Evolutionary conservation across 2,888 invertebrate genomes (phyloP).

Genomic region (Macrosiphum euphorbiae): DNA sequence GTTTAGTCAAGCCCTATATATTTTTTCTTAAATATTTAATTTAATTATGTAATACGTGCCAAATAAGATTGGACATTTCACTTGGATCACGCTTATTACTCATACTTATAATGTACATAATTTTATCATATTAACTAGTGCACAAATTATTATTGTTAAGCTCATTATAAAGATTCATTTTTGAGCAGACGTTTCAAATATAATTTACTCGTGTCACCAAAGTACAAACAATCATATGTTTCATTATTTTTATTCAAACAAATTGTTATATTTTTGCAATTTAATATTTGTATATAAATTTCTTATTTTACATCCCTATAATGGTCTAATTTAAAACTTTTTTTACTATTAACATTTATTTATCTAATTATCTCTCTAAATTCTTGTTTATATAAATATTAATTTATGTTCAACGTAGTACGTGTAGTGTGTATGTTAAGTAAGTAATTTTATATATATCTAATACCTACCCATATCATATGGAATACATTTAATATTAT

Average conservation of each 20-base stretch:
- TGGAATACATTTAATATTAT: not conserved
- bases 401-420: not conserved
- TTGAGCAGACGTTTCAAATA: not conserved
- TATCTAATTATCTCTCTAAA: not conserved
- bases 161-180: not conserved
- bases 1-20: no score
- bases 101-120: not conserved
- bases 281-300: not conserved
- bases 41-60: not conserved
- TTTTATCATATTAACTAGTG: conserved; percentile 14
- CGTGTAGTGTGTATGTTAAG: not conserved
- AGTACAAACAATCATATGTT: not conserved
- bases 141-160: not conserved
- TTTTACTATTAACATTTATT: not conserved
- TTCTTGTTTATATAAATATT: not conserved
- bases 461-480: not conserved
- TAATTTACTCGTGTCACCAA: not conserved
- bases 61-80: not conserved
- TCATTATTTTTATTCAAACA: not conserved
- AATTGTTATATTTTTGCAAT: not conserved
- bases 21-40: not conserved
- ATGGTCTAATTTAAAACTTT: not conserved
- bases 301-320: not conserved
- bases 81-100: not conserved
- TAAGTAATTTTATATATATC: not conserved